These are phyloP conservation scores for Dreissena polymorpha DNA, from an alignment of 1,140 invertebrate genomes.

Conservation along the genomic window DNA sequence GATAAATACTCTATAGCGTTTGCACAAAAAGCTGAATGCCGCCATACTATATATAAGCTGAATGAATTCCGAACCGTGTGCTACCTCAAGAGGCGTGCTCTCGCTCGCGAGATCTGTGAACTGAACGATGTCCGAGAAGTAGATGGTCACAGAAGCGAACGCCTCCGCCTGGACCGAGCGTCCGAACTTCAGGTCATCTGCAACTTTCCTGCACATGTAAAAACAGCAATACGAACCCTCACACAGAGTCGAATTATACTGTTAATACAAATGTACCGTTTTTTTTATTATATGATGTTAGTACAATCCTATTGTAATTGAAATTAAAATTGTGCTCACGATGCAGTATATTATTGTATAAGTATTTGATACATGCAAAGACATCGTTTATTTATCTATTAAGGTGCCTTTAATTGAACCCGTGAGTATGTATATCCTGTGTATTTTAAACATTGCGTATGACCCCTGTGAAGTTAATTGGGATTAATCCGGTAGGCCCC, in stretches of 20 bases:
- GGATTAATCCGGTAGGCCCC: too few relatives aligned
- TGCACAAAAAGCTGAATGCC: neutral
- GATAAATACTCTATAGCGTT: neutral
- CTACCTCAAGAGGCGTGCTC: conserved; percentile 92
- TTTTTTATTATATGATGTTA: too few relatives aligned
- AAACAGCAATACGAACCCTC: conserved; percentile 8
- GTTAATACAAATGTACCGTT: neutral
- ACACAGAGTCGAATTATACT: neutral
- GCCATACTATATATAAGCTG: neutral
- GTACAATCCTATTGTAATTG: too few relatives aligned
- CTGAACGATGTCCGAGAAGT: conserved; percentile 91
- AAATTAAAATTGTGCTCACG: too few relatives aligned
- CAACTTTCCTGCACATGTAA: conserved; percentile 81
- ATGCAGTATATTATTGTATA: too few relatives aligned
- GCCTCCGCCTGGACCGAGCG: conserved; percentile 65
- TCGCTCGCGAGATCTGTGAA: conserved; percentile 89
- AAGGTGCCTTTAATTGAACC: neutral
- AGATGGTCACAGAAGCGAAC: conserved; percentile 76
- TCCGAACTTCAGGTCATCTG: conserved; percentile 65
- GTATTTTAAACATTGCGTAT: neutral
- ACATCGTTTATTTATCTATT: neutral
- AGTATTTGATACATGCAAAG: neutral
- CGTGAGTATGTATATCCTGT: neutral
- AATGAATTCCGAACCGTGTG: conserved; percentile 14
- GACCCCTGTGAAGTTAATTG: neutral